Conservation (phyloP, 2,113 vertebrate species). For the Leptobrachium ailaonicum region DNA sequence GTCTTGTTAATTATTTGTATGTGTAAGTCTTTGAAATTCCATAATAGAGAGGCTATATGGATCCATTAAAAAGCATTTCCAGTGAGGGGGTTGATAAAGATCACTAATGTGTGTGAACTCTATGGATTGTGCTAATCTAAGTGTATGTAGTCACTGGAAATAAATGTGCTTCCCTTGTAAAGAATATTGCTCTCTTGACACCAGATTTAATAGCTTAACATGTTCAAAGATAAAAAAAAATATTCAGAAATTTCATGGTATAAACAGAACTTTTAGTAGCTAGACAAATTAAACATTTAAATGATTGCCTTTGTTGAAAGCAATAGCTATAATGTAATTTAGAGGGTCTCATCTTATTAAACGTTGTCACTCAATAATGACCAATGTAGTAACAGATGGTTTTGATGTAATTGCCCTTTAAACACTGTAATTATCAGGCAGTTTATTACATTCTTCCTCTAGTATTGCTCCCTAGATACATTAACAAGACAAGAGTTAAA, state of each 20-base stretch:
- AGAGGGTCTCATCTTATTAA: not conserved
- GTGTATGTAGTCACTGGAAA: conserved; percentile 1
- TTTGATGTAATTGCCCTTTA: conserved; percentile 4
- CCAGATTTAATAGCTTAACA: not conserved
- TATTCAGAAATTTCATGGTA: not conserved
- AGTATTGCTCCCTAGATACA: conserved; percentile 12
- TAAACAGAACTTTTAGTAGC: conserved; percentile 38
- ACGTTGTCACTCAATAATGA: conserved; percentile 19
- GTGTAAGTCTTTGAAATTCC: no score
- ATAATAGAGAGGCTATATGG: no score
- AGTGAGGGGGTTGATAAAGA: not conserved
- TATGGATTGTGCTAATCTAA: not conserved
- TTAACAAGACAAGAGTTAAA: not conserved
- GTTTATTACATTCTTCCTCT: conserved; percentile 12
- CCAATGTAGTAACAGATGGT: conserved; percentile 5
- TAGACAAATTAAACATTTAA: conserved; percentile 31
- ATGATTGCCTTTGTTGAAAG: conserved; percentile 26
- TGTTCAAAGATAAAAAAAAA: not conserved
- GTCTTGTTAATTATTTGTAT: no score
- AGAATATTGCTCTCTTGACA: conserved; percentile 16
- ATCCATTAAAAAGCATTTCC: no score
- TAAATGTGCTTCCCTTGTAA: not conserved
- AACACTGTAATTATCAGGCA: conserved; percentile 4
- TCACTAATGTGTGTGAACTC: not conserved
- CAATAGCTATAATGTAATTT: not conserved